Conservation (phyloP, 2,888 invertebrate genomes). For the Chrysodeixis includens region DNA sequence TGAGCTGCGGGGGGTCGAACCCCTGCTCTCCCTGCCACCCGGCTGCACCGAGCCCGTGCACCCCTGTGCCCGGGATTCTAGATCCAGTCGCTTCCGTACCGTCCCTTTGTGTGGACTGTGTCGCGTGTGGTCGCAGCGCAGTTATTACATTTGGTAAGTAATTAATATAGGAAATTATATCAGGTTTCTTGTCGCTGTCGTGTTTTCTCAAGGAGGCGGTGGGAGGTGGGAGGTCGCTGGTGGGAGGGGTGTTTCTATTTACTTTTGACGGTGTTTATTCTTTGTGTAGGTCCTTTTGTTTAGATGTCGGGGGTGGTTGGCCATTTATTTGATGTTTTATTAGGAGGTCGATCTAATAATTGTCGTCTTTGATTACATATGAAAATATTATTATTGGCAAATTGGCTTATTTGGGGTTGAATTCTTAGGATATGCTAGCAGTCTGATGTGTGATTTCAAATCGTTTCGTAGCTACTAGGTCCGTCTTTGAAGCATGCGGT, state of each 20-base stretch:
- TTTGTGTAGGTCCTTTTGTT: not conserved
- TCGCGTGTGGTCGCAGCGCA: not conserved
- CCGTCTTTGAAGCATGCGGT: not conserved
- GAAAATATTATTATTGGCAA: not conserved
- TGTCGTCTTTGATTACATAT: too few relatives aligned
- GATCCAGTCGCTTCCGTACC: not conserved
- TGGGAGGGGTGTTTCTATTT: not conserved
- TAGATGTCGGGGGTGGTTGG: not conserved
- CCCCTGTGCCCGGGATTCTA: conserved; percentile 18
- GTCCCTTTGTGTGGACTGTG: conserved; percentile 1
- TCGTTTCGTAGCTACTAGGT: not conserved
- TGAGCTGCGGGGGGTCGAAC: not conserved
- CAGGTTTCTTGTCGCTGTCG: not conserved
- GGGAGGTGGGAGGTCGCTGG: too few relatives aligned
- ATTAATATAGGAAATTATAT: not conserved
- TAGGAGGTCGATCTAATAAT: not conserved
- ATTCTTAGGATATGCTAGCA: not conserved
- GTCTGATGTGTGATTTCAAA: too few relatives aligned
- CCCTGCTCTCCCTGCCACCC: not conserved
- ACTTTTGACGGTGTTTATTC: not conserved
- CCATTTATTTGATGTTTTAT: not conserved
- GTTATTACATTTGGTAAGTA: not conserved
- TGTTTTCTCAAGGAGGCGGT: not conserved
- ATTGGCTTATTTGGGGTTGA: not conserved
- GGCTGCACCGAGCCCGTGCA: not conserved